phyloP scores from a whole-genome alignment of 2,113 vertebrate species.

The Acrocephalus kingi region DNA sequence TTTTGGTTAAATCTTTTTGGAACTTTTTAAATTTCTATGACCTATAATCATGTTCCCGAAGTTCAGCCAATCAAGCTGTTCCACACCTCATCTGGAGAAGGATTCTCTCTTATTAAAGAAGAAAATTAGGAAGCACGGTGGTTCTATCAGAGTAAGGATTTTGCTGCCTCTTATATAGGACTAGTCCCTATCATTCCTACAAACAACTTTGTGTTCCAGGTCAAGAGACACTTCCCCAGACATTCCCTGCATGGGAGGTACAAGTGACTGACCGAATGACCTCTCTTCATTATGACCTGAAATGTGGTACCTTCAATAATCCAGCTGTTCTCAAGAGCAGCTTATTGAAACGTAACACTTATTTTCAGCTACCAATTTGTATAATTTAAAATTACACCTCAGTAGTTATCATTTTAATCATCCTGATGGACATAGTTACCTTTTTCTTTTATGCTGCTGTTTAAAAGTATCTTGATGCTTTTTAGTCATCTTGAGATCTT shows the following conservation, averaged over 20 bases:
- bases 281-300: background rate
- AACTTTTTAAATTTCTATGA: background rate
- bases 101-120: background rate
- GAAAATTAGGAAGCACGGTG: background rate
- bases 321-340: background rate
- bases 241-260: background rate
- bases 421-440: conserved; percentile 58
- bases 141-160: background rate
- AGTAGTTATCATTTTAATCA: background rate
- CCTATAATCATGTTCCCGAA: background rate
- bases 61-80: background rate
- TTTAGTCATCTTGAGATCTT: conserved; percentile 67
- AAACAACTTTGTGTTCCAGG: background rate
- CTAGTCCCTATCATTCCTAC: background rate
- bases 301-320: background rate
- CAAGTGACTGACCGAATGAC: background rate
- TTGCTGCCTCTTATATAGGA: background rate
- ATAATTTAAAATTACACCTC: background rate
- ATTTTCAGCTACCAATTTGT: background rate
- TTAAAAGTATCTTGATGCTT: conserved; percentile 67
- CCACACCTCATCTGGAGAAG: background rate
- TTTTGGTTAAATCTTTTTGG: background rate
- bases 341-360: background rate
- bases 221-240: background rate
- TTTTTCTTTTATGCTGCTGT: conserved; percentile 58